Conservation (phyloP, 2,113 vertebrate genomes). For the Ictalurus punctatus region DNA sequence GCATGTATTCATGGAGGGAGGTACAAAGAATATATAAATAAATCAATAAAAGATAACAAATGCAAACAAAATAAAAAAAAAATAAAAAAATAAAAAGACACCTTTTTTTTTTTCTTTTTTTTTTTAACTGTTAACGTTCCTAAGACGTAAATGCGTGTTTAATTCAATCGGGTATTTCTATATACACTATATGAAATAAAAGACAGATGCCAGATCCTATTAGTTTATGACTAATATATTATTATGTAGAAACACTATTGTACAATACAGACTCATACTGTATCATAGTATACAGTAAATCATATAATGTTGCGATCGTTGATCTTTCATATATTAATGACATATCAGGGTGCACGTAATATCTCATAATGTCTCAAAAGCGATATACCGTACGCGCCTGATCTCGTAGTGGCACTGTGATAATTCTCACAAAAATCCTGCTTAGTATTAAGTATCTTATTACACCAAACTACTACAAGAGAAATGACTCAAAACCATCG, state of each 20-base stretch:
- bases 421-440: neutral
- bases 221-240: neutral
- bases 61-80: neutral
- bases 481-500: neutral
- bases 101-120: neutral
- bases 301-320: neutral
- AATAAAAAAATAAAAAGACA: neutral
- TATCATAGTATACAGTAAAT: neutral
- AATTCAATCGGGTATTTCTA: neutral
- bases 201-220: neutral
- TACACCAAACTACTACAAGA: neutral
- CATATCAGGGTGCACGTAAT: neutral
- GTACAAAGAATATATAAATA: conserved; percentile 25
- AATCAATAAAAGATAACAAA: conserved; percentile 26
- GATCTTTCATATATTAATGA: neutral
- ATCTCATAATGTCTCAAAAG: too few species aligned
- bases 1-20: conserved; percentile 36
- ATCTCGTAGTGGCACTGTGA: neutral
- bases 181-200: neutral
- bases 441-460: neutral
- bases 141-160: neutral
- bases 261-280: neutral
- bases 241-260: neutral
- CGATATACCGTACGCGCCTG: neutral
- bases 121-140: neutral